Base-by-base conservation (phyloP, 2,113 vertebrate genomes). In the Carassius carassius region DNA sequence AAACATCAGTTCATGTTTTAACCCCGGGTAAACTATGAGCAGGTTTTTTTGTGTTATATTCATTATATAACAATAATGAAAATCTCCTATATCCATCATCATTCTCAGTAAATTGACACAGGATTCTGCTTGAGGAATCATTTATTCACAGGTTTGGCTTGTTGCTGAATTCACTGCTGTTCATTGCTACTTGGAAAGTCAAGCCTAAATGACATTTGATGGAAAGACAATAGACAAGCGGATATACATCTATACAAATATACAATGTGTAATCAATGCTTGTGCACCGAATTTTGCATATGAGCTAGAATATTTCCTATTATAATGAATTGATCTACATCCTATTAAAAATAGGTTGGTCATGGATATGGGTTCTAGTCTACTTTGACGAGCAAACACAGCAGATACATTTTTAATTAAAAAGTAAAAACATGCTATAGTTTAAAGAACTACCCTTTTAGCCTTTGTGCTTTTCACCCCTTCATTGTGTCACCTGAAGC, bases 131-230 rank as follows among this genome's bases (percentile, higher is more conserved):
- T 90, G 93, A 91, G 87, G 92, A 91, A 89, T 89, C 29, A 60
- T 95, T 97, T 97, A 97, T 96, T 97, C 87, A 91, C 86, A 92
- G 92, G 92, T 95, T 95, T 95, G 93, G 84, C 92, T 95, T 93
- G 90, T 92, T 94, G 88, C 92, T 94, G 94, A 95, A 94, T 94
- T 93, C 93, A 96, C 94, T 93, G 94, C 87, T 91, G 85, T 94
- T 88, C 90, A 95, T 91, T 92, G 88, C 90, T 95, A 94, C 86
- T 76, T 92, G 90, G 90, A 93, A 85, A 81, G 25, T 58, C n/a
- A 49, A 56, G 70, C 75, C 44, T 85, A 25, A 35, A 35, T 54
- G 35, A 79, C 29, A 25, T 74, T 65, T 23, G 37, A 85, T 65
- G 9, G 37, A 84, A 21, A 69, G 63, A 87, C 70, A 49, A 84